These are phyloP conservation scores for Charadrius vociferus DNA, from an alignment of 2,113 vertebrate genomes.

Conservation along the genomic window DNA sequence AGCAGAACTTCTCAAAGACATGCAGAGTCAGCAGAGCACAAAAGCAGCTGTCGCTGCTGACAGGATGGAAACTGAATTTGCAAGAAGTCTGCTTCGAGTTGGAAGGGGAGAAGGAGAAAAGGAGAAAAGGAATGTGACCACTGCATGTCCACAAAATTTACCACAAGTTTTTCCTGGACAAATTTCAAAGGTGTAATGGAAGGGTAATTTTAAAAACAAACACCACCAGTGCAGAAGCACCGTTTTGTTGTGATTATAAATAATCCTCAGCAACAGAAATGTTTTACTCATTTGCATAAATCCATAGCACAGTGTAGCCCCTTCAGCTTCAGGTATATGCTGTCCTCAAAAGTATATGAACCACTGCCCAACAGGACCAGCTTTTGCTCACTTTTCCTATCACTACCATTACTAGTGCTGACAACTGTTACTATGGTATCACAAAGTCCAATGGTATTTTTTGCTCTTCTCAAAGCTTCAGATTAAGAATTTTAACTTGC, in stretches of 20 bases:
- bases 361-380: not conserved
- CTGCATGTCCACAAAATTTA: not conserved
- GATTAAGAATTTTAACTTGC: not conserved
- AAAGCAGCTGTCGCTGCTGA: not conserved
- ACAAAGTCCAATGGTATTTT: not conserved
- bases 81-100: not conserved
- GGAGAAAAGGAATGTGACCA: not conserved
- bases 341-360: not conserved
- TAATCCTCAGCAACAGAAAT: not conserved
- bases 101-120: not conserved
- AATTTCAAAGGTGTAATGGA: not conserved
- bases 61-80: not conserved
- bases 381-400: not conserved
- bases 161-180: not conserved
- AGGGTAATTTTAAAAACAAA: not conserved
- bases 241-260: not conserved
- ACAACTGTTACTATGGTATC: not conserved
- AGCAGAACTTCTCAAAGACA: slow-evolving; percentile 11
- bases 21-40: not conserved
- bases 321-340: not conserved
- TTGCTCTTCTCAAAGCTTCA: not conserved
- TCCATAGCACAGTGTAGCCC: not conserved
- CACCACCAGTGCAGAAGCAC: not conserved
- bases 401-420: not conserved
- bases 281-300: not conserved